A percentile compares a stretch with the other conserved stretches of the same genome.
phyloP scores from a whole-genome alignment of 2,888 invertebrate species.

The Sphaeridia pumilis region DNA sequence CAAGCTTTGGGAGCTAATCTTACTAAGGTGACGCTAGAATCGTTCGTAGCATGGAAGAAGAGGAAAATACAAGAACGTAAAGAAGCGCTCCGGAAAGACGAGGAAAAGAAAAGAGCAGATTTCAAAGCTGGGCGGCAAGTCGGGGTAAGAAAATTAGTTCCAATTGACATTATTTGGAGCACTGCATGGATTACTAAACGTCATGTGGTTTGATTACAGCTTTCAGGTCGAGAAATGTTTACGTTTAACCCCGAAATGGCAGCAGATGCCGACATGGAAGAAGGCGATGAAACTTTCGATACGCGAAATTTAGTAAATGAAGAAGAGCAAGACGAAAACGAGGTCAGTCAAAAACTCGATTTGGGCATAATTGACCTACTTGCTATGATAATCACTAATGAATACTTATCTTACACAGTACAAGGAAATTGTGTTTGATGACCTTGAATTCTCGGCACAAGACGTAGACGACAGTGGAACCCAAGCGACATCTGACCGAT shows the following conservation, averaged over 20 bases:
- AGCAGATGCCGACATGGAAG: constrained; percentile 66
- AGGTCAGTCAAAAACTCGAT: too few species aligned
- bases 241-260: constrained; percentile 96
- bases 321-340: constrained; percentile 47
- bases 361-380: too few species aligned
- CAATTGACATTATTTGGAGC: too few species aligned
- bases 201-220: too few species aligned
- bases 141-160: constrained; percentile 59
- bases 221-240: constrained; percentile 98
- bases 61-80: constrained; percentile 80
- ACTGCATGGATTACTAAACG: constrained; percentile 1
- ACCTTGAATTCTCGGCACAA: constrained; percentile 58
- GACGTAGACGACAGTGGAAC: constrained; percentile 60
- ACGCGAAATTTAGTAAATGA: constrained; percentile 53
- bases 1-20: constrained; percentile 64
- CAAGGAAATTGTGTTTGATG: constrained; percentile 63
- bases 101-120: constrained; percentile 81
- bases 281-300: constrained; percentile 73
- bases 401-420: constrained; percentile 42
- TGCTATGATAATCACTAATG: neutral
- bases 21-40: constrained; percentile 90
- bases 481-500: constrained; percentile 55
- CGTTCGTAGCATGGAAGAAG: constrained; percentile 97
- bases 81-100: constrained; percentile 58
- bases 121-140: constrained; percentile 85